Evolutionary conservation across 2,888 invertebrate genomes (phyloP).

Genomic region (Neuroscelio doddi): DNA sequence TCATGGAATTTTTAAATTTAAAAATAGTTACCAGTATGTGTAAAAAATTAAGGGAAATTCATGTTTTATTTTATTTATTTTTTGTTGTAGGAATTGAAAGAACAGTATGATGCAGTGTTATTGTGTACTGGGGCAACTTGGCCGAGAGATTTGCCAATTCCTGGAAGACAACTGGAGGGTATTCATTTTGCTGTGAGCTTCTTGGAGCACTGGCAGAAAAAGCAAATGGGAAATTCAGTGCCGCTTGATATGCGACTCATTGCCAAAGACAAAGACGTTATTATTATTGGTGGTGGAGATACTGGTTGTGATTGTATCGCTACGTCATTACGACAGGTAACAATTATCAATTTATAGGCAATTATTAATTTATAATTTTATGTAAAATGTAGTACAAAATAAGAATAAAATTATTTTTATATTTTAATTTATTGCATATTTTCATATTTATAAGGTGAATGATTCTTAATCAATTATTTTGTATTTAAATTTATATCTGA

Average conservation of each 20-base stretch:
- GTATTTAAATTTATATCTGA: slow-evolving; percentile 2
- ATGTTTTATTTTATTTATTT: slow-evolving; percentile 3
- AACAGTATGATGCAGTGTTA: slow-evolving; percentile 83
- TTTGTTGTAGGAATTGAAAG: slow-evolving; percentile 55
- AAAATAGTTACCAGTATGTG: too few relatives aligned
- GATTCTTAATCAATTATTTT: too few relatives aligned
- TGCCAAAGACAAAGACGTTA: slow-evolving; percentile 94
- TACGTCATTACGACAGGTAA: slow-evolving; percentile 88
- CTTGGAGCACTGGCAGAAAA: slow-evolving; percentile 96
- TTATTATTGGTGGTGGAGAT: slow-evolving; percentile 91
- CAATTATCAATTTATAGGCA: not conserved
- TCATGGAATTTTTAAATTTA: too few relatives aligned
- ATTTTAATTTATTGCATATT: too few relatives aligned
- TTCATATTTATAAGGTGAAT: not conserved
- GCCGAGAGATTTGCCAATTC: slow-evolving; percentile 92
- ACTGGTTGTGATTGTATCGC: slow-evolving; percentile 98
- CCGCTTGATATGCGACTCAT: slow-evolving; percentile 74
- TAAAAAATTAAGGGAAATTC: too few relatives aligned
- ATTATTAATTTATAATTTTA: slow-evolving; percentile 4
- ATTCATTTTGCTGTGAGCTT: slow-evolving; percentile 99
- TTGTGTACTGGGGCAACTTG: slow-evolving; percentile 96
- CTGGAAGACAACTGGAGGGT: slow-evolving; percentile 90
- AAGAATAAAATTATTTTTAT: not conserved
- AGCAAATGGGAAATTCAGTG: slow-evolving; percentile 83
- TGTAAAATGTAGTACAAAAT: not conserved